A percentile compares a stretch with the other conserved stretches of the same genome.
Conservation (phyloP, 2,888 invertebrate species). For the Eristalis arbustorum region DNA sequence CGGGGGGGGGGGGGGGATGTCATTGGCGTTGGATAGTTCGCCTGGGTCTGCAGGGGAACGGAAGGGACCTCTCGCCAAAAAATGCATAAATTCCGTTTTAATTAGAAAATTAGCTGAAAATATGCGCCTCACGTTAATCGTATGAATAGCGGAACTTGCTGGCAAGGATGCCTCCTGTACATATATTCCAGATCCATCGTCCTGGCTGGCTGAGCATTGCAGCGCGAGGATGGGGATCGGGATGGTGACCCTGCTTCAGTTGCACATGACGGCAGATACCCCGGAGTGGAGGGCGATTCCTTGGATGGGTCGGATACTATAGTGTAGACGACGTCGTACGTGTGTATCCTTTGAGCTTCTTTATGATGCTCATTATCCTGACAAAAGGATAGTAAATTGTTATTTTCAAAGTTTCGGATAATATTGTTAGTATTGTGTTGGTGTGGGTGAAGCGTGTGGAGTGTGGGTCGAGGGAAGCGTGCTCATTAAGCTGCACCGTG, state of each 20-base stretch:
- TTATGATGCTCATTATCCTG: conserved; percentile 69
- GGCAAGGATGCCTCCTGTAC: conserved; percentile 10
- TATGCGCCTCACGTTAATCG: conserved; percentile 81
- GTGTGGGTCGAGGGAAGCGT: neutral
- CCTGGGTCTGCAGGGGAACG: neutral
- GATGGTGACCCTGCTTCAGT: conserved; percentile 1
- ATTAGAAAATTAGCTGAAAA: conserved; percentile 81
- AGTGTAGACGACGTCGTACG: conserved; percentile 29
- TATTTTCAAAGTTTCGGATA: conserved; percentile 62
- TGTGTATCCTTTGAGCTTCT: conserved; percentile 68
- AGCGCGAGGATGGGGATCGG: neutral
- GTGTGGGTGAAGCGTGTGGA: neutral
- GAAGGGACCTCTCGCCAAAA: conserved; percentile 71
- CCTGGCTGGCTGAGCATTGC: conserved; percentile 1
- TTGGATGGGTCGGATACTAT: conserved; percentile 14
- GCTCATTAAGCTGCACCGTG: conserved; percentile 15
- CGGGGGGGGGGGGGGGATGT: neutral
- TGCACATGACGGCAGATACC: conserved; percentile 40
- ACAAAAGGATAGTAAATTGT: conserved; percentile 69
- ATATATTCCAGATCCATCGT: conserved; percentile 57
- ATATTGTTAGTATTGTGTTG: conserved; percentile 45
- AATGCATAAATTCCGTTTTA: conserved; percentile 80
- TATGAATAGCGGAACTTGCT: conserved; percentile 73
- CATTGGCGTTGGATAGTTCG: neutral
- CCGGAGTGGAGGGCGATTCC: too few relatives aligned